phyloP scores from a whole-genome alignment of 2,113 vertebrate species.

The Coryphaenoides rupestris region DNA sequence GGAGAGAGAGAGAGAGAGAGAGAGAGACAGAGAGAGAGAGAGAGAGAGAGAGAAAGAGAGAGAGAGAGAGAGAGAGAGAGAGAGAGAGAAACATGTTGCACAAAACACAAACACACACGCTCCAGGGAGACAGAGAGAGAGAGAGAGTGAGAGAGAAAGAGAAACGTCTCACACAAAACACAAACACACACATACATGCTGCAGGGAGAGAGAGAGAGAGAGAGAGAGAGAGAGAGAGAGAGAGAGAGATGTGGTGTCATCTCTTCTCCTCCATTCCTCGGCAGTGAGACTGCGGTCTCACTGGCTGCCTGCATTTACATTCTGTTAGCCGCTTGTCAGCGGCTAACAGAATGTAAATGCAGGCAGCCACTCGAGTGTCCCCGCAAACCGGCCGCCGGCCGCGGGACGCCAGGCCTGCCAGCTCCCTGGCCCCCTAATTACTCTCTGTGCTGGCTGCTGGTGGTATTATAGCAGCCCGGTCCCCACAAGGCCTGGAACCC shows the following conservation, averaged over 20 bases:
- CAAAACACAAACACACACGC: neutral
- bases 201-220: no score
- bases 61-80: no score
- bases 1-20: no score
- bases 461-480: conserved; percentile 22
- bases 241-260: neutral
- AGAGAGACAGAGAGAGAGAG: no score
- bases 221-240: no score
- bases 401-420: conserved; percentile 41
- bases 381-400: conserved; percentile 19
- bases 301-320: conserved; percentile 18
- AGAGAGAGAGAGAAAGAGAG: no score
- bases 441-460: no score
- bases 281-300: neutral
- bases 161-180: no score
- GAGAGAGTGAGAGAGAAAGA: no score
- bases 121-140: no score
- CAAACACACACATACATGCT: neutral
- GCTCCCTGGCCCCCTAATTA: conserved; percentile 49
- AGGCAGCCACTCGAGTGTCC: conserved; percentile 20
- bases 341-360: conserved; percentile 26
- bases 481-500: conserved; percentile 31
- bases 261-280: neutral
- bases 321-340: conserved; percentile 38
- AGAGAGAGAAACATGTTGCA: no score